These are phyloP conservation scores for Eurytemora carolleeae DNA, from an alignment of 1,140 invertebrate species.

Conservation along the genomic window DNA sequence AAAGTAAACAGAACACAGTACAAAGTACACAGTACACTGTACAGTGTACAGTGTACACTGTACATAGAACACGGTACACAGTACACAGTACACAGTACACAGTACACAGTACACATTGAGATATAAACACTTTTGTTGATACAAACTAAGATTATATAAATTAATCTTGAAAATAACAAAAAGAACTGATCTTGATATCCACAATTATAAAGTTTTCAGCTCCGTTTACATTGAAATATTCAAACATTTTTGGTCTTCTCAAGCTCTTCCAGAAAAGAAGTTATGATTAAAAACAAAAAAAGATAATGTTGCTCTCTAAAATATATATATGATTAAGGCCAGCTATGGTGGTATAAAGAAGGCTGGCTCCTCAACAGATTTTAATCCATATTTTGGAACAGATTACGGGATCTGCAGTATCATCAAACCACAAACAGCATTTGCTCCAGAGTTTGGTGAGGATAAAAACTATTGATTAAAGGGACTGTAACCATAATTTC, in stretches of 20 bases:
- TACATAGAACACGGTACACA: too few species aligned
- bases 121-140: neutral
- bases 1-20: neutral
- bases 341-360: slow-evolving; percentile 4
- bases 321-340: too few species aligned
- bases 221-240: neutral
- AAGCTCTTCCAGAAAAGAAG: too few species aligned
- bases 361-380: slow-evolving; percentile 7
- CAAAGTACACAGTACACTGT: too few species aligned
- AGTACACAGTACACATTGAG: neutral
- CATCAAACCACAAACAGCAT: slow-evolving; percentile 14
- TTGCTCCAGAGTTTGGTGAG: slow-evolving; percentile 3
- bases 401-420: slow-evolving; percentile 15
- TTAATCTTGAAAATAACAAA: neutral
- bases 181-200: neutral
- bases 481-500: too few species aligned
- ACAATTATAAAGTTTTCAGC: neutral
- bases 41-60: too few species aligned
- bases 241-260: too few species aligned
- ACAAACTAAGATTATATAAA: neutral
- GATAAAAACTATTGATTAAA: too few species aligned
- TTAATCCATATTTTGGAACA: slow-evolving; percentile 15
- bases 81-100: too few species aligned
- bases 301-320: too few species aligned
- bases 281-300: too few species aligned